Evolutionary conservation across 2,113 vertebrate genomes (phyloP).

Genomic region (Lethenteron reissneri): DNA sequence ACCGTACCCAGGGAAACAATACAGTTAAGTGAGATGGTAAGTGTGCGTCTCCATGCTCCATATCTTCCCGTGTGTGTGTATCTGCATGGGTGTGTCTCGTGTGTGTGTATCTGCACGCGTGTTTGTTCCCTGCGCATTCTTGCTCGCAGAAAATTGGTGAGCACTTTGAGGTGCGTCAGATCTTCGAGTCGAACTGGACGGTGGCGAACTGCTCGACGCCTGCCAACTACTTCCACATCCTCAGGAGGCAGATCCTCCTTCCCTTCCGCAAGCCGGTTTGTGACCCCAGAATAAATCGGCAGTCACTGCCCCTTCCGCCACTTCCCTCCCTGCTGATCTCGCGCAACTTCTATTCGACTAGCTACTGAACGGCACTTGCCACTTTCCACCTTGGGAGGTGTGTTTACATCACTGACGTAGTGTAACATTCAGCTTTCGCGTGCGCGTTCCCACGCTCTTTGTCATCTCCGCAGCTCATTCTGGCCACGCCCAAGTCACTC

Average conservation of each 20-base stretch:
- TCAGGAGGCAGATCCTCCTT: slow-evolving; percentile 60
- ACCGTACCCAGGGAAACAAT: no score
- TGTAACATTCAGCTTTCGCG: no score
- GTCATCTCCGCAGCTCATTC: slow-evolving; percentile 37
- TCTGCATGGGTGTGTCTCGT: no score
- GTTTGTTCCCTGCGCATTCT: no score
- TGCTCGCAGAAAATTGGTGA: slow-evolving; percentile 23
- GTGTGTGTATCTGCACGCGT: no score
- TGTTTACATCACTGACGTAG: not conserved
- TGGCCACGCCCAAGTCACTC: slow-evolving; percentile 76
- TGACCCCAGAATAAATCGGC: not conserved
- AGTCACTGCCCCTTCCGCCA: not conserved
- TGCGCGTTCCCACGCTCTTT: not conserved
- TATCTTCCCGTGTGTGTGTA: no score
- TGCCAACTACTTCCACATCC: slow-evolving; percentile 36
- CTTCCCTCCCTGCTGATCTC: not conserved
- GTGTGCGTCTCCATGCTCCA: no score
- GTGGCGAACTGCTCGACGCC: slow-evolving; percentile 45
- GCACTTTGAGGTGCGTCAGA: slow-evolving; percentile 37
- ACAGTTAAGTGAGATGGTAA: no score
- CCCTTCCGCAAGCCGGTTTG: slow-evolving; percentile 77
- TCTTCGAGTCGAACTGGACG: slow-evolving; percentile 47
- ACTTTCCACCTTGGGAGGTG: not conserved
- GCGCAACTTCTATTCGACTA: not conserved
- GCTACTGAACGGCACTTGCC: not conserved